Conservation (phyloP, 2,888 invertebrate species). For the Sericinus montela region DNA sequence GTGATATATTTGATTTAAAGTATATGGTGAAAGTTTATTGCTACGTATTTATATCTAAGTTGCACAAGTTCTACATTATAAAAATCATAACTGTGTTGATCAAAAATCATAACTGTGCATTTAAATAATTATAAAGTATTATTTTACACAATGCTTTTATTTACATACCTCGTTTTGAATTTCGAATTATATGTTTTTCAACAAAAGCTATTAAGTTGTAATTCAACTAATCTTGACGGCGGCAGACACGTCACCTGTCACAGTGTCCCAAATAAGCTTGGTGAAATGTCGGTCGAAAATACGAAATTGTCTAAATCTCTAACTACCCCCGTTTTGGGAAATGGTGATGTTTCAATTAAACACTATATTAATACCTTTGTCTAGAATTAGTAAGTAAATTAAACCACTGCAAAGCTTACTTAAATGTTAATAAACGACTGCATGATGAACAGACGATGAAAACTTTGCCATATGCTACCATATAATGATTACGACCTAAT, state of each 20-base stretch:
- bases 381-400: neutral
- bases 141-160: neutral
- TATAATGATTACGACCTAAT: neutral
- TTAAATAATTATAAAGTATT: slow-evolving; percentile 2
- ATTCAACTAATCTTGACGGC: too few relatives aligned
- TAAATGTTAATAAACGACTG: neutral
- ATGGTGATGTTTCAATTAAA: too few relatives aligned
- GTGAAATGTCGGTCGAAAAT: too few relatives aligned
- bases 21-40: slow-evolving; percentile 4
- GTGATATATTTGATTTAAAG: slow-evolving; percentile 4
- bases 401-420: neutral
- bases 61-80: neutral
- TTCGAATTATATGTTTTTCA: too few relatives aligned
- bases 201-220: too few relatives aligned
- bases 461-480: neutral
- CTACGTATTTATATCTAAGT: neutral
- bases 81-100: neutral
- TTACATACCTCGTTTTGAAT: neutral
- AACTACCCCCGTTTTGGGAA: too few relatives aligned
- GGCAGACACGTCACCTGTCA: too few relatives aligned
- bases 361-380: neutral
- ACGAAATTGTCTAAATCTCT: too few relatives aligned
- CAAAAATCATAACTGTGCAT: neutral
- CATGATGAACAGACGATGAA: neutral
- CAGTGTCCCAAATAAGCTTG: too few relatives aligned